phyloP scores from a whole-genome alignment of 2,797 vertebrate species.

The Epinephelus coioides region DNA sequence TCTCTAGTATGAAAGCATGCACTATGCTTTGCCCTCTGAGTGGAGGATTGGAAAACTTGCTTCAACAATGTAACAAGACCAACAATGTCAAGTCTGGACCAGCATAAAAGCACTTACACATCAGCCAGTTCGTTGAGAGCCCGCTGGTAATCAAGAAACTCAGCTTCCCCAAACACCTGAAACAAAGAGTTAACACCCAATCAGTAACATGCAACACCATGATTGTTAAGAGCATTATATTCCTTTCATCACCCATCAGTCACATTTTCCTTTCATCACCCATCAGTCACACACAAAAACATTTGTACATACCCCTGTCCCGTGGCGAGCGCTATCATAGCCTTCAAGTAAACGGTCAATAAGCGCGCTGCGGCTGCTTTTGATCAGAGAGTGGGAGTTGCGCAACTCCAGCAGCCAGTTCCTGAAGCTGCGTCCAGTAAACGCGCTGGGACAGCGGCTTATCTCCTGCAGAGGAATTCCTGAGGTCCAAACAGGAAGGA shows the following conservation, averaged over 20 bases:
- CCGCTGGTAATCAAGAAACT: conserved; percentile 93
- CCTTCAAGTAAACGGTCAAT: conserved; percentile 94
- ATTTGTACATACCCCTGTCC: conserved; percentile 90
- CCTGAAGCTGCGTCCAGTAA: conserved; percentile 93
- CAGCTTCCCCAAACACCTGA: conserved; percentile 92
- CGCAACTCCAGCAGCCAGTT: conserved; percentile 92
- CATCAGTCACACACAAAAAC: neutral
- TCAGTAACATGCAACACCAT: neutral
- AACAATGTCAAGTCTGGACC: conserved; percentile 37
- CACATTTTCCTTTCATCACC: neutral
- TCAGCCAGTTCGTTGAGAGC: conserved; percentile 91
- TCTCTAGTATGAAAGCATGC: neutral
- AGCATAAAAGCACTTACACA: conserved; percentile 86
- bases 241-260: no score
- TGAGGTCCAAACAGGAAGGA: conserved; percentile 60
- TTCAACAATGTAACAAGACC: conserved; percentile 9
- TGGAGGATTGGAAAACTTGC: neutral
- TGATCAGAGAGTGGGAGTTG: conserved; percentile 91
- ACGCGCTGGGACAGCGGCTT: conserved; percentile 87
- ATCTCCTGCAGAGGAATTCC: conserved; percentile 90
- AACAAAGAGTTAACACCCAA: conserved; percentile 12
- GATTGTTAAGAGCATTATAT: neutral
- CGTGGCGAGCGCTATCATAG: conserved; percentile 93
- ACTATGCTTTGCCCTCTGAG: neutral
- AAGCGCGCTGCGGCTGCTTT: conserved; percentile 90